Base-by-base conservation (phyloP, 2,888 invertebrate species). In the Podotricha telesiphe region DNA sequence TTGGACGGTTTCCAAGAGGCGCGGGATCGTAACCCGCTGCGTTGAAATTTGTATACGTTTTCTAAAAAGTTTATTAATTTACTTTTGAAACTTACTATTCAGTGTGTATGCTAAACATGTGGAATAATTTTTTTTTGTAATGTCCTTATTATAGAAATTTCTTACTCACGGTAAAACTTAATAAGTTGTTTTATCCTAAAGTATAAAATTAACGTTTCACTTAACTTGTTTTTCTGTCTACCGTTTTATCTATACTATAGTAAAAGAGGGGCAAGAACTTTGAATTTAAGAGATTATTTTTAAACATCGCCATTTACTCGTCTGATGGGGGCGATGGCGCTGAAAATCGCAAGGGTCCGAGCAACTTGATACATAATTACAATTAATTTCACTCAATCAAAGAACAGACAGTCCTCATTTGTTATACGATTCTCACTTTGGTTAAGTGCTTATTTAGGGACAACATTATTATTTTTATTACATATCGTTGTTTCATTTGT, bases 351-450 rank as follows among this genome's bases (percentile, higher is more conserved):
- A 74, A 81, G 76, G 79, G 78, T 73, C 76, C 76, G 75, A 73
- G 87, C 83, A 89, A 89, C 84, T 76, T 75, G 87, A 90, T 82
- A 80, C 78, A 74, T 83, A 85, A 86, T 88, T 86, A 83, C 83
- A 78, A 83, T 82, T 85, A 85, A 88, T 88, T 88, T 85, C 81
- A 82, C 82, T 85, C 86, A 87, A 88, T 89, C 85, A 85, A 63
- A 22, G 59, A 76, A 78, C 76, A 77, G 77, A 74, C 77, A 70
- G 71, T 71, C 75, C 76, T 73, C 72, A 72, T 70, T 70, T 70
- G 77, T 81, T 77, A 83, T 79, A 79, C 74, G 78, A 85, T 86
- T 82, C 81, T 75, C 71, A 73, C 78, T 82, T 76, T 59, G 42
- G 82, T 84, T 83, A 81, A 72, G 17, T 55, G 67, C 19, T 50